Percentiles rank a stretch among this genome's conserved stretches.
phyloP scores from a whole-genome alignment of 2,888 invertebrate species.

The Drosophila flavopinicola region DNA sequence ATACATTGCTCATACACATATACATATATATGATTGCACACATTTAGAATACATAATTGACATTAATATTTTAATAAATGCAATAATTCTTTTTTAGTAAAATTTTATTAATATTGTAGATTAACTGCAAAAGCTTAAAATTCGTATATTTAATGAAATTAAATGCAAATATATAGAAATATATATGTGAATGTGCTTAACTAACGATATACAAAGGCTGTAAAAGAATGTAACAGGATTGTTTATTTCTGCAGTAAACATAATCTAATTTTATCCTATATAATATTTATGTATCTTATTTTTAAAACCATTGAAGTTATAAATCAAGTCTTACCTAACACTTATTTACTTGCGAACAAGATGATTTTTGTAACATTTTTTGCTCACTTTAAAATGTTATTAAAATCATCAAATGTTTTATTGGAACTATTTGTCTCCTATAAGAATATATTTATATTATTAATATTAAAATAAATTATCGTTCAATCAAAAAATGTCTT shows the following conservation, averaged over 20 bases:
- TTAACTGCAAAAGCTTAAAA: constrained; percentile 1
- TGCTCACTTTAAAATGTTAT: constrained; percentile 74
- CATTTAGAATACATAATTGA: not conserved
- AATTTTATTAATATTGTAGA: constrained; percentile 15
- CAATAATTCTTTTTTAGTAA: constrained; percentile 6
- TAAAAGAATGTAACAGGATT: constrained; percentile 19
- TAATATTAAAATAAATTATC: constrained; percentile 48
- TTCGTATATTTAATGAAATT: not conserved
- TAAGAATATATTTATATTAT: constrained; percentile 15
- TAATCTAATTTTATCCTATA: constrained; percentile 5
- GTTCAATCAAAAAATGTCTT: constrained; percentile 26
- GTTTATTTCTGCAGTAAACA: constrained; percentile 3
- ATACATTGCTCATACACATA: not conserved
- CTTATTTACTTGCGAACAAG: constrained; percentile 5
- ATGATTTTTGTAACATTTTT: constrained; percentile 65
- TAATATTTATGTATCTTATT: constrained; percentile 4
- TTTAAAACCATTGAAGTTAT: constrained; percentile 4
- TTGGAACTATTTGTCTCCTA: constrained; percentile 2
- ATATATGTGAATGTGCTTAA: not conserved
- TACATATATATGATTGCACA: constrained; percentile 5
- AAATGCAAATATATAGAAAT: not conserved
- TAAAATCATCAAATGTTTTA: constrained; percentile 24
- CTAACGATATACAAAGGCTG: constrained; percentile 34
- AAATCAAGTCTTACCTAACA: constrained; percentile 14
- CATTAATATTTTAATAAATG: constrained; percentile 8